Percentiles rank a stretch among this genome's conserved stretches.
Evolutionary conservation across 2,113 vertebrate genomes (phyloP).

Genomic region (Rhea pennata): DNA sequence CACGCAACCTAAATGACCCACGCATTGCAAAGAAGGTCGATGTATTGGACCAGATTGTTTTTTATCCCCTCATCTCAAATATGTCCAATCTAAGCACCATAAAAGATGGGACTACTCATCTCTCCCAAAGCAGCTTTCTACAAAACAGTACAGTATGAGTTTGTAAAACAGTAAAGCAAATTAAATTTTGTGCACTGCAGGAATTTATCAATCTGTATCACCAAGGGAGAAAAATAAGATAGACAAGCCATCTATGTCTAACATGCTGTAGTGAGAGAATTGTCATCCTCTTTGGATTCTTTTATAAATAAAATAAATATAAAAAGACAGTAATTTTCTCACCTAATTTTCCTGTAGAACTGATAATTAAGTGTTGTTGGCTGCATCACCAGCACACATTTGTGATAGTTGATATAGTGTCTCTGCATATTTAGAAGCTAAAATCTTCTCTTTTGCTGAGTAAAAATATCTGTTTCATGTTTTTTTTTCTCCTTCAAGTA

Average conservation of each 20-base stretch:
- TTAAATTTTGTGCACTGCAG: not conserved
- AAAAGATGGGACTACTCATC: not conserved
- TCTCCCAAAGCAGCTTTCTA: not conserved
- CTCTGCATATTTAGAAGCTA: constrained; percentile 82
- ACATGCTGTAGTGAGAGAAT: constrained; percentile 52
- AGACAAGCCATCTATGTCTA: constrained; percentile 38
- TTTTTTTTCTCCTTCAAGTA: constrained; percentile 30
- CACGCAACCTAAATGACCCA: not conserved
- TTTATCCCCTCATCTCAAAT: not conserved
- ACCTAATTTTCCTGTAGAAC: constrained; percentile 86
- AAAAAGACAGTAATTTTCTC: constrained; percentile 87
- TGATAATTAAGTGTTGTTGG: constrained; percentile 86
- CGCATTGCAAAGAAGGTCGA: not conserved
- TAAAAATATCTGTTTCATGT: constrained; percentile 69
- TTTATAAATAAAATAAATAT: constrained; percentile 84
- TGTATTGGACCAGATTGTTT: not conserved
- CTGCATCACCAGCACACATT: constrained; percentile 78
- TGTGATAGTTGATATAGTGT: constrained; percentile 77
- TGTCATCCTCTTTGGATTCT: constrained; percentile 66
- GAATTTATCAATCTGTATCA: not conserved
- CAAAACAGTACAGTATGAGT: not conserved
- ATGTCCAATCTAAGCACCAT: not conserved
- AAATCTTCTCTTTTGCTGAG: constrained; percentile 66
- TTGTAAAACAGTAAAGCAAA: constrained; percentile 1
- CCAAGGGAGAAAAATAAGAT: not conserved